Base-by-base conservation (phyloP, 2,797 vertebrate species). In the Mionectes olivaceus region DNA sequence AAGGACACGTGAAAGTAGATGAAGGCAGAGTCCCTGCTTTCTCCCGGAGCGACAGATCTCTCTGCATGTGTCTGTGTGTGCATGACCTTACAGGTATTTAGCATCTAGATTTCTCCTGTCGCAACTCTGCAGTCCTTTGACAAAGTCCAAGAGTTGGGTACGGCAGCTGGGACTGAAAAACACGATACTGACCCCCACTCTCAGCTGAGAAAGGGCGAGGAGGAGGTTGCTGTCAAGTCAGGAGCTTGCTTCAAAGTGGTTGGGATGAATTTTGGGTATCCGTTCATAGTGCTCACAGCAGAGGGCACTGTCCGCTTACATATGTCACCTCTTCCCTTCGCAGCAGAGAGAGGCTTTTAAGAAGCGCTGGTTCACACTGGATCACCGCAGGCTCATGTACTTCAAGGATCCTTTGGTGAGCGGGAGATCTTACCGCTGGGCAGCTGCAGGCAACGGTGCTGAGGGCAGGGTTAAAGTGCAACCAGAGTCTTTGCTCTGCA, bases 281-380 rank as follows among this genome's bases (percentile, higher is more conserved):
- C 78, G 7, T 92, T 95, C 6, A 3, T 82, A 24, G 32, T 47
- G 43, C 85, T 87, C 8, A 23, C 97, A 32, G 91, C 71, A 96
- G 97, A 94, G 96, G 96, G 96, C 95, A 69, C 90, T 87, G 85
- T 93, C 44, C 16, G 56, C 94, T 93, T 80, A 89, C 69, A 5
- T 53, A 56, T 85, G 33, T 84, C 68, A 13, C n/a, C 43, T 93
- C 57, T 97, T 90, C 41, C 37, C 21, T 97, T 77, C 86, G 11
- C 95, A 99, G 99, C 99, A 99, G 94, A 99, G 96, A 8, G 99
- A 99, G 92, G 98, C 98, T 44, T 99, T 99, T 90, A 99, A 99
- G 98, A 99, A 98, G 89, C 98, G 99, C 86, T 99, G 99, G 99
- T 99, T 99, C 96, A 99, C 99, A 2, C 97, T 99, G 84, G 99